Base-by-base conservation (phyloP, 1,140 invertebrate species). In the Tenebrio molitor region DNA sequence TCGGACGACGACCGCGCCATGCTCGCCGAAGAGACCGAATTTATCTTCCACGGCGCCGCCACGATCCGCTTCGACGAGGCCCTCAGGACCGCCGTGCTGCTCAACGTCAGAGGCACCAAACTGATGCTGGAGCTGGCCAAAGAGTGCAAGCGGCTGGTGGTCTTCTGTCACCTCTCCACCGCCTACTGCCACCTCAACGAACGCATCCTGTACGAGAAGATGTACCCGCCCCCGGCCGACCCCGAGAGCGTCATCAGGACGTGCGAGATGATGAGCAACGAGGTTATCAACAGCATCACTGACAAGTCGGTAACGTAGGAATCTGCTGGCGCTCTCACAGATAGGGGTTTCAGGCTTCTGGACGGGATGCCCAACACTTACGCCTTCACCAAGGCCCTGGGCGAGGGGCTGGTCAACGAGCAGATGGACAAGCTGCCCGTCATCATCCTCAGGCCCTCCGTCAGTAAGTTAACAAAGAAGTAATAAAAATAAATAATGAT, bases 281-380 rank as follows among this genome's bases (percentile, higher is more conserved):
- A 79, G 1, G 34, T 76, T 1, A 74, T 81, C 8, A 73, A 79
- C 10, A 29, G 63, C 1, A 78, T 79, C 4, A 79, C 77, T 17
- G 74, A 75, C 1, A 77, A 77, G 78, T 80, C 71, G 76, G 76
- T 76, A 50, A 0, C 33, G 25, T 3, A 4, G 25, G 3, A 39
- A 58, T 34, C 34, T 41, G 15, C 25, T 44, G 29, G 16, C 15
- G 12, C 10, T 67, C 3, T 68, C 17, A 50, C 8, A 33, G 29
- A 33, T 33, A 33, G 3, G 1, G 34, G 25, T 84, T 81, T 7
- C 80, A 90, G 89, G 78, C 86, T 97, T 39, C 85, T 97, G 33
- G 91, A 91, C n/a, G 88, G 91, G 39, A 88, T 93, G 58, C 95
- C 95, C 1, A 96, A 96, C 78, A 94, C 94, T 0, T 96, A 97